Percentiles rank a stretch among this genome's conserved stretches.
These are phyloP conservation scores for Palythoa caribaeorum DNA, from an alignment of 92 coral and sea anemone genomes.

Conservation along the genomic window DNA sequence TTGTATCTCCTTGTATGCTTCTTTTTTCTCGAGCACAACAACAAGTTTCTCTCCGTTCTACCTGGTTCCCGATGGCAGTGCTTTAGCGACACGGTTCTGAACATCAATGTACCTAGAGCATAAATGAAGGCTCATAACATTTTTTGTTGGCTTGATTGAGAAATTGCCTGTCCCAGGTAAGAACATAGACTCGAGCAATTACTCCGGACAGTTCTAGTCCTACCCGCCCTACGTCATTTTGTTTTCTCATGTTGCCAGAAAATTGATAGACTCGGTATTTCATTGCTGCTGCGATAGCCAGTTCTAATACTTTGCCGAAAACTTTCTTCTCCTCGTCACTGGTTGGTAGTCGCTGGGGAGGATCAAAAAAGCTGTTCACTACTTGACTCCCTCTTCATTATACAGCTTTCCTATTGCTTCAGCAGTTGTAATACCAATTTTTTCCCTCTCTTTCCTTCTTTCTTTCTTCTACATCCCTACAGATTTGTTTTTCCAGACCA, in stretches of 20 bases:
- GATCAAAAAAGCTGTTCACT: background rate
- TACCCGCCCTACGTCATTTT: constrained; percentile 18
- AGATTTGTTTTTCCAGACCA: background rate
- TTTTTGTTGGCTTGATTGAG: background rate
- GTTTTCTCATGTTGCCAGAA: background rate
- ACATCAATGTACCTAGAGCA: constrained; percentile 31
- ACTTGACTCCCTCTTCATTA: background rate
- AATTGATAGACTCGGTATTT: constrained; percentile 25
- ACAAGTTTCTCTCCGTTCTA: background rate
- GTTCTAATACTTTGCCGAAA: background rate
- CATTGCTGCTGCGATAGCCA: background rate
- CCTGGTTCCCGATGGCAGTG: background rate
- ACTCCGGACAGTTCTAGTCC: constrained; percentile 29
- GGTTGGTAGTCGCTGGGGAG: background rate
- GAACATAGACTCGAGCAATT: constrained; percentile 28
- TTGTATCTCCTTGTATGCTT: background rate
- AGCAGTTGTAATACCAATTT: background rate
- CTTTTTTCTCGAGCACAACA: background rate
- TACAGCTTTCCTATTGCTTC: background rate
- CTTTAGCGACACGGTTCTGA: background rate
- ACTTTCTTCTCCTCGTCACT: background rate
- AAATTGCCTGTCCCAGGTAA: constrained; percentile 22
- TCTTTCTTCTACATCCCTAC: background rate
- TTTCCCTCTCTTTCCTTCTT: background rate
- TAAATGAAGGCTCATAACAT: background rate